These are phyloP conservation scores for Crotophaga sulcirostris DNA, from an alignment of 2,113 vertebrate species.

Conservation along the genomic window DNA sequence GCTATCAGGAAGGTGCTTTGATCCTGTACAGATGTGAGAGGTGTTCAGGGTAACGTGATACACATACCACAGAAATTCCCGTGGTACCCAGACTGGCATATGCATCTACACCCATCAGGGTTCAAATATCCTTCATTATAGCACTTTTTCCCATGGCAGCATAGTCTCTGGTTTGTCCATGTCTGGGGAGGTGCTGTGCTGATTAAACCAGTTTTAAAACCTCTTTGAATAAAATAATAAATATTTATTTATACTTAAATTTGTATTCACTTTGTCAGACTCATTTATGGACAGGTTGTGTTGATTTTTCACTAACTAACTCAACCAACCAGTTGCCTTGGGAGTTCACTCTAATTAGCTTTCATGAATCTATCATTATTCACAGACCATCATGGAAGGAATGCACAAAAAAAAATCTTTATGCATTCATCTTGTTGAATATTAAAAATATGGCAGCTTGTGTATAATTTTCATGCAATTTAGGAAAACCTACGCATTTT, in stretches of 20 bases:
- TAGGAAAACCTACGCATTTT: background rate
- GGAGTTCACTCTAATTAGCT: background rate
- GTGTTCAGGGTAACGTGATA: background rate
- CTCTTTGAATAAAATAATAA: background rate
- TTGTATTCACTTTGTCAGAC: background rate
- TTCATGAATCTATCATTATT: background rate
- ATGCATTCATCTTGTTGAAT: background rate
- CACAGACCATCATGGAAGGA: background rate
- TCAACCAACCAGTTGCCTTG: background rate
- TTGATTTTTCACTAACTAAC: background rate
- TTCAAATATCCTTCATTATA: background rate
- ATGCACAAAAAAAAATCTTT: background rate
- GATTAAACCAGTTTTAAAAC: background rate
- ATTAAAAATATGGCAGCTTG: background rate
- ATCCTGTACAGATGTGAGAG: background rate
- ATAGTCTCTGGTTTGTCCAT: background rate
- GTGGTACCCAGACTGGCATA: background rate
- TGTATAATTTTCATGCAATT: background rate
- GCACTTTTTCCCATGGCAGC: background rate
- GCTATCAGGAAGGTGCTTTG: background rate
- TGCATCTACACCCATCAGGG: background rate
- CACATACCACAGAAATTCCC: background rate
- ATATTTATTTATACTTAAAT: background rate
- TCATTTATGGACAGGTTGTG: background rate
- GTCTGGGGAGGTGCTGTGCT: background rate